Base-by-base conservation (phyloP, 1,140 invertebrate species). In the Adoxophyes honmai region DNA sequence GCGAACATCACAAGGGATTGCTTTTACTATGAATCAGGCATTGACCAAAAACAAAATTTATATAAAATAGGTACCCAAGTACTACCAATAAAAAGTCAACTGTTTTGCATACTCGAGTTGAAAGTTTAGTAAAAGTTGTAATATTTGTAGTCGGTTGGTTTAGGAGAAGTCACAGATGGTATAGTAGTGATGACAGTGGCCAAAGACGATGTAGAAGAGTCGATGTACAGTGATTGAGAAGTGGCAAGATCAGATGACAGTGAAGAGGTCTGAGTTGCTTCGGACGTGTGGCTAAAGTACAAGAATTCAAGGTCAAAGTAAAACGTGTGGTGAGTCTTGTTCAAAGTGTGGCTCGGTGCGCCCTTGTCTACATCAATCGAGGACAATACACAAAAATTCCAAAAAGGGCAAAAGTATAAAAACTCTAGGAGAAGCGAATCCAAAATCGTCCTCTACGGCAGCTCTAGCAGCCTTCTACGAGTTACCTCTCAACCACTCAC, bases 401-500 rank as follows among this genome's bases (percentile, higher is more conserved):
- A 60, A 69, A 70, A 66, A 74, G 71, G 62, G 70, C 61, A 51
- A 51, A 67, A 70, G 62, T 60, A 62, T 48, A 48, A 68, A 63
- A 63, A 42, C 52, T 77, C 75, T 85, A 86, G 57, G 52, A 68
- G 62, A 84, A 83, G 79, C 79, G 62, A 69, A 76, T 52, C 64
- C 59, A 81, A 80, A 75, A 70, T 73, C 70, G 52, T 78, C 68
- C 54, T 80, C 83, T 85, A 86, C 68, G 42, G 61, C 66, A 60
- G 59, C 37, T 75, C 81, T 83, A 83, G 72, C 59, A 61, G 52
- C 67, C 68, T 66, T 81, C 78, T 73, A 72, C 62, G 38, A 59
- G 68, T 86, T 88, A 88, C 81, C 85, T 88, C 75, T 71, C 70
- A 58, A 70, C 55, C 68, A 88, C 86, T 88, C 81, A 88, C 86